Base-by-base conservation (phyloP, 2,888 invertebrate genomes). In the Oegoconia quadripuncta region DNA sequence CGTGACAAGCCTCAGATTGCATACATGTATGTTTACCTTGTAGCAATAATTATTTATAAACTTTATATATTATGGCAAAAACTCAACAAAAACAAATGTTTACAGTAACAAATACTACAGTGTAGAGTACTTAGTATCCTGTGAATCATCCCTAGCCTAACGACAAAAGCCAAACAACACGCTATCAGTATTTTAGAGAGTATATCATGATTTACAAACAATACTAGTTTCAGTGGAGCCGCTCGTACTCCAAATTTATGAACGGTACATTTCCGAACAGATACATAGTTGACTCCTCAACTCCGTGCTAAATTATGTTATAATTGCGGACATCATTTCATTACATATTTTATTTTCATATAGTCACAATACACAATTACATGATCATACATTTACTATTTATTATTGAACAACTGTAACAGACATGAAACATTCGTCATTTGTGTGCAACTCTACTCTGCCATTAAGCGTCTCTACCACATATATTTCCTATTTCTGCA, bases 1-100 rank as follows among this genome's bases (percentile, higher is more conserved):
- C 59, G 79, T 87, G 86, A 83, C 76, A 87, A 87, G 86, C 86
- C 74, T 84, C 82, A 67, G 73, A 77, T 81, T 82, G 81, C 80
- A 69, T 83, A 84, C 78, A 81, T 77, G 70, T 74, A 81, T 76
- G 68, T 74, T n/a, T 74, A 76, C 66, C 67, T 79, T 74, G 82
- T 84, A 80, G 82, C 81, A 75, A 75, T 82, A 74, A 74, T 65
- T 76, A 73, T 72, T 72, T 63, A 76, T 83, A 82, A 81, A 82
- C 69, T 74, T 76, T 71, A 80, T 69, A 80, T 77, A 78, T 63
- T 74, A 83, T 67, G 74, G 76, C 73, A 78, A 75, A 77, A 84
- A 84, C 74, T 82, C 84, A 87, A 86, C 86, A 84, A 81, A 86
- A 83, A 83, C 78, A 81, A 81, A 74, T 71, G 73, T 73, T 57